phyloP scores from a whole-genome alignment of 2,797 vertebrate species.

The Xenops minutus region DNA sequence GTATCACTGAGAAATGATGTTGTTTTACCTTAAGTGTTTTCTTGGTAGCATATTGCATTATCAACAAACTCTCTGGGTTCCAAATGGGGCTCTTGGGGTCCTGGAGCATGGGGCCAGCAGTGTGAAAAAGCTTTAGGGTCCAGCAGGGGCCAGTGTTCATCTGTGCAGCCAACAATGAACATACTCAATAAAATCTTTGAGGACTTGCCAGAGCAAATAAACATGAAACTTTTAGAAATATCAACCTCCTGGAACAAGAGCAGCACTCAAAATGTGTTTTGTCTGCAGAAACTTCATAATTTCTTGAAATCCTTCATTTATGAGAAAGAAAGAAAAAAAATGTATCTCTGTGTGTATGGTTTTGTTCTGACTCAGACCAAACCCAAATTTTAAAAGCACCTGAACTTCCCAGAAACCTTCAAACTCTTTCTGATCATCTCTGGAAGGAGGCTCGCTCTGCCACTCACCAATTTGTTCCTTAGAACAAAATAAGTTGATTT shows the following conservation, averaged over 20 bases:
- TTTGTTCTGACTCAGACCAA: conserved; percentile 8
- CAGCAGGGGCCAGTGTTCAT: neutral
- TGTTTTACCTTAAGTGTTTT: neutral
- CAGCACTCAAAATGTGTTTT: neutral
- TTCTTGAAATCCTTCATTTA: neutral
- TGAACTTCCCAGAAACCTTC: conserved; percentile 8
- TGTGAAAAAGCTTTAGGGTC: neutral
- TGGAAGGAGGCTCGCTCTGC: neutral
- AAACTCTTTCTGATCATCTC: neutral
- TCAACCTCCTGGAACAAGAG: neutral
- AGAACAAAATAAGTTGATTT: neutral
- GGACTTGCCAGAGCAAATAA: neutral
- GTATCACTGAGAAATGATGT: neutral
- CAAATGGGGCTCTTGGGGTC: neutral
- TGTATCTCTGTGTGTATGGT: neutral
- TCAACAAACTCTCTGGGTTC: neutral
- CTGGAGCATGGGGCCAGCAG: neutral
- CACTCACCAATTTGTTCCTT: neutral
- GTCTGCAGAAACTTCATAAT: neutral
- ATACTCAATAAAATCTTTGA: neutral
- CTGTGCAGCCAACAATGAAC: neutral
- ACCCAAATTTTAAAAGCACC: accelerated
- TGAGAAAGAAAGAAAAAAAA: neutral
- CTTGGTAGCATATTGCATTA: neutral
- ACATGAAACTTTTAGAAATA: neutral